Evolutionary conservation across 2,113 vertebrate species (phyloP).

Genomic region (Cochlearius cochlearius): DNA sequence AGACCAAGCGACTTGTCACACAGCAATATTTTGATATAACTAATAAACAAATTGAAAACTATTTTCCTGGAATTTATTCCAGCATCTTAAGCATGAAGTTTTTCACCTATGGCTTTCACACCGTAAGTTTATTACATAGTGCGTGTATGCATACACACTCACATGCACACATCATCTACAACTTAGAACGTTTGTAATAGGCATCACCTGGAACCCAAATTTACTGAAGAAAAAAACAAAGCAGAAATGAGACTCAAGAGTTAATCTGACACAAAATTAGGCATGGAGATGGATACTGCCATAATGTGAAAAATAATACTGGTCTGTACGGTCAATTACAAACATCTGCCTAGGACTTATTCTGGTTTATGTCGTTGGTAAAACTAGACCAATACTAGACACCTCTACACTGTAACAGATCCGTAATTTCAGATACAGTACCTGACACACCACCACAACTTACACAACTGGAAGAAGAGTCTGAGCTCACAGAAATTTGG

Average conservation of each 20-base stretch:
- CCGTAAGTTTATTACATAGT: not conserved
- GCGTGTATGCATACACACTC: rapidly evolving
- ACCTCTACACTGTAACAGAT: not conserved
- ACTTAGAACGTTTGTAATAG: not conserved
- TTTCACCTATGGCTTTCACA: not conserved
- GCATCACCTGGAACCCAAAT: not conserved
- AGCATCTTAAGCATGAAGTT: not conserved
- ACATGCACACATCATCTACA: not conserved
- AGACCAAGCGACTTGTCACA: not conserved
- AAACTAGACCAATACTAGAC: not conserved
- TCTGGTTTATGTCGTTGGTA: not conserved
- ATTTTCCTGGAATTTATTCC: not conserved
- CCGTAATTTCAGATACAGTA: not conserved
- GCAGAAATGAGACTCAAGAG: not conserved
- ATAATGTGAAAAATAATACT: not conserved
- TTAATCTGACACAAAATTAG: not conserved
- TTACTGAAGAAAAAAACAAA: not conserved
- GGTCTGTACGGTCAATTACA: not conserved
- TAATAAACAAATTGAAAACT: not conserved
- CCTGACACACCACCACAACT: not conserved
- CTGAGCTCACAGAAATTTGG: not conserved
- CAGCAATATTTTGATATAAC: not conserved
- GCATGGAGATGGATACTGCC: not conserved
- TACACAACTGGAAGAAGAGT: not conserved
- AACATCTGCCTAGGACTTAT: not conserved